Conservation (phyloP, 2,888 invertebrate genomes). For the Carcina quercana region DNA sequence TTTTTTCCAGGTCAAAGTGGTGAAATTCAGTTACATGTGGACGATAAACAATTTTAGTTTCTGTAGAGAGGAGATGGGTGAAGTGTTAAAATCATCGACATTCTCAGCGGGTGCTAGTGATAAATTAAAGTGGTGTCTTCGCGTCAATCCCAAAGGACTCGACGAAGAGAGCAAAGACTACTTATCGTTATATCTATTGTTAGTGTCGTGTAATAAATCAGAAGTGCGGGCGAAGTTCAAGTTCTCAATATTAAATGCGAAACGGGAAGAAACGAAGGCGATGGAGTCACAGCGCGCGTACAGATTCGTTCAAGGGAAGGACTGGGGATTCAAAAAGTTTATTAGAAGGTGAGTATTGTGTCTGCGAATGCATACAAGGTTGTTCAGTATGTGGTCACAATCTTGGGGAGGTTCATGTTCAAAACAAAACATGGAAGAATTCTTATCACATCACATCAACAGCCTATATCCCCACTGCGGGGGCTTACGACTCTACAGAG, state of each 20-base stretch:
- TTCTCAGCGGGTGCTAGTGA: slow-evolving; percentile 99
- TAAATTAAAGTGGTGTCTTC: slow-evolving; percentile 99
- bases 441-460: too few species aligned
- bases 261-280: slow-evolving; percentile 99
- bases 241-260: slow-evolving; percentile 99
- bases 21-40: slow-evolving; percentile 99
- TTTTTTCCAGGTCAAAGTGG: slow-evolving; percentile 96
- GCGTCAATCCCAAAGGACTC: slow-evolving; percentile 99
- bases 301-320: slow-evolving; percentile 99
- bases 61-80: slow-evolving; percentile 99
- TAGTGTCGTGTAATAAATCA: slow-evolving; percentile 99
- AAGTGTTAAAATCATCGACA: slow-evolving; percentile 99
- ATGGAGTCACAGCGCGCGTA: slow-evolving; percentile 98
- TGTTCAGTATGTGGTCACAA: too few species aligned
- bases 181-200: slow-evolving; percentile 97
- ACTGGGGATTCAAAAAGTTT: slow-evolving; percentile 99
- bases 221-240: slow-evolving; percentile 99
- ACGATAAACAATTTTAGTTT: slow-evolving; percentile 99
- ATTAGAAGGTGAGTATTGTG: slow-evolving; percentile 80
- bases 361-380: too few species aligned
- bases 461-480: too few species aligned
- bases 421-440: too few species aligned
- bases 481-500: too few species aligned
- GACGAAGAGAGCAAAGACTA: slow-evolving; percentile 99
- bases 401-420: too few species aligned